Conservation (phyloP, 2,797 vertebrate genomes). For the Toxotes lorentzi region DNA sequence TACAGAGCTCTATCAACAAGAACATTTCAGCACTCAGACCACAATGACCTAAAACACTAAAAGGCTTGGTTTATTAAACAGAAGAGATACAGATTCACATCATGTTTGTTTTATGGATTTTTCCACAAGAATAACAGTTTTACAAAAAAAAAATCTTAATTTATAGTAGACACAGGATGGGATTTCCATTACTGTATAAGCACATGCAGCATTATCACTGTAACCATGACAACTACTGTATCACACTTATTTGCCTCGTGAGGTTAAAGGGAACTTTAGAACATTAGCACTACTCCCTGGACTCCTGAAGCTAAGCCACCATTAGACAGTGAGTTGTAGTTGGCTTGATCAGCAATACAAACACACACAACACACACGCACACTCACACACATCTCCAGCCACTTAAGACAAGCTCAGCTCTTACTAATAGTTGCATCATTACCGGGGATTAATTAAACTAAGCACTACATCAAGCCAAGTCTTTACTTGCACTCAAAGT, state of each 20-base stretch:
- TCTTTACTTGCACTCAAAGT: constrained; percentile 69
- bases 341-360: constrained; percentile 43
- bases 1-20: background rate
- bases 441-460: constrained; percentile 88
- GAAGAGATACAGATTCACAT: background rate
- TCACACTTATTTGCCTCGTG: constrained; percentile 25
- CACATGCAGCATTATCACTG: constrained; percentile 6
- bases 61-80: background rate
- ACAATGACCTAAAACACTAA: background rate
- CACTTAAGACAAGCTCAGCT: constrained; percentile 79
- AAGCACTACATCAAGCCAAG: constrained; percentile 80
- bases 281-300: constrained; percentile 27
- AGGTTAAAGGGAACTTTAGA: constrained; percentile 44
- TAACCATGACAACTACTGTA: constrained; percentile 57
- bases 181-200: background rate
- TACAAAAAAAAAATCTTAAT: constrained; percentile 25
- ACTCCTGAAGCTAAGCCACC: constrained; percentile 23
- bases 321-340: constrained; percentile 17
- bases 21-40: background rate
- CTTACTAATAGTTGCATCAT: constrained; percentile 90
- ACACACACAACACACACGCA: constrained; percentile 12
- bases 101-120: background rate
- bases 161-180: background rate
- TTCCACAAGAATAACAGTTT: too few relatives aligned
- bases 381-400: constrained; percentile 63